Evolutionary conservation across 2,113 vertebrate genomes (phyloP), one percentile per base, ranked within the genome.

Genomic region (Tupaia chinensis): DNA sequence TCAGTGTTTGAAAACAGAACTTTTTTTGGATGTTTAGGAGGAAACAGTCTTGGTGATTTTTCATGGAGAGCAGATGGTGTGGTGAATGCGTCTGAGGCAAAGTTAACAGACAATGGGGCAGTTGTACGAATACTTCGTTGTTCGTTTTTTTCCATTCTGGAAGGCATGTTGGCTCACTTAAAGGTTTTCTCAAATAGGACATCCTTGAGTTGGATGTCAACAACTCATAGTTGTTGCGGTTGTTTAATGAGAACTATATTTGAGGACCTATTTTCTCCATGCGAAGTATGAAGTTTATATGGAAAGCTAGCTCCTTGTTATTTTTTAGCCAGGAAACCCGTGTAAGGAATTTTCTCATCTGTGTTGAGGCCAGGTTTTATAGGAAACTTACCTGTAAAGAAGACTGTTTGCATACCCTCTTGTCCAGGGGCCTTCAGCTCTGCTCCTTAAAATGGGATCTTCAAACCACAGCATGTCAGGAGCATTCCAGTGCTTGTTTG

Each of bases 191-290:
- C 12, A 44, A 54, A 32, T 56, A 87, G 72, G 61, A n/a, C 56
- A 84, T 92, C 23, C 69, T 87, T 89, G 70, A 68, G n/a, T 78
- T 91, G 56, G 34, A 81, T 90, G 86, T 97, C 68, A 84, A 1
- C 32, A 53, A 81, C 92, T 89, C 10, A 56, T 54, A 89, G 15
- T 83, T 70, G 2, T 58, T 90, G 9, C 22, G 80, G 19, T 77
- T 89, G 32, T 73, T 92, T 95, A 79, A 54, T 91, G 93, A 94
- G 89, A 89, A 94, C 61, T 32, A 54, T 69, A 27, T 74, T 96
- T 94, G 63, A 69, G 81, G 90, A 65, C 56, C 32, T 56, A 78
- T 82, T 87, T 86, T 66, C 5, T 80, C 11, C 9, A 0, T 82
- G 29, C 61, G 72, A 76, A 93, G 74, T 61, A 84, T n/a, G 27